phyloP scores from a whole-genome alignment of 2,888 invertebrate species.

The Marronus borbonicus region DNA sequence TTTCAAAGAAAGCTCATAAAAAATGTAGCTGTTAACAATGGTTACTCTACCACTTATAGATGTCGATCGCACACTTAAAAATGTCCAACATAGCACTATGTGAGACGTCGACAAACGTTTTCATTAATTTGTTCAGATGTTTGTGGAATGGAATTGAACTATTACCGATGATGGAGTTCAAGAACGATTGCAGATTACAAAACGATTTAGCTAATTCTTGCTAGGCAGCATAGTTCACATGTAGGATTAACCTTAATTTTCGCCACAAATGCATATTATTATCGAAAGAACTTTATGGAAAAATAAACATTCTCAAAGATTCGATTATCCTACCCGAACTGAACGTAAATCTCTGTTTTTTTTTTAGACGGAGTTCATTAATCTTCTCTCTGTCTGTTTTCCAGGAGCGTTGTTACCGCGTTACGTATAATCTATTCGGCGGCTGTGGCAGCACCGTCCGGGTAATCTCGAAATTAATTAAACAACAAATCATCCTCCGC shows the following conservation, averaged over 20 bases:
- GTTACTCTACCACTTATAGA: too few relatives aligned
- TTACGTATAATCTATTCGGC: neutral
- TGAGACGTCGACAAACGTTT: too few relatives aligned
- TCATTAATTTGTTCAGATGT: too few relatives aligned
- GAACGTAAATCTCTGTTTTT: neutral
- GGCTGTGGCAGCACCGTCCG: neutral
- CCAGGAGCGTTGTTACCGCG: neutral
- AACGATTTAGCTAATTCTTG: too few relatives aligned
- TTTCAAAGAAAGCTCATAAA: too few relatives aligned
- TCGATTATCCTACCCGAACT: neutral
- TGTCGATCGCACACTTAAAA: too few relatives aligned
- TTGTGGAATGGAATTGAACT: too few relatives aligned
- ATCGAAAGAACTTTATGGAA: constrained; percentile 4
- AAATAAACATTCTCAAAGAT: neutral
- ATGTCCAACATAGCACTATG: too few relatives aligned
- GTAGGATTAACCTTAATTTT: neutral
- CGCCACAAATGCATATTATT: neutral
- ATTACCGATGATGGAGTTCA: too few relatives aligned
- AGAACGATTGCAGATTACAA: too few relatives aligned
- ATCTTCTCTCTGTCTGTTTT: constrained; percentile 5
- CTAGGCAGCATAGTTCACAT: too few relatives aligned
- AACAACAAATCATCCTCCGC: constrained; percentile 10
- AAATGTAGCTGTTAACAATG: too few relatives aligned
- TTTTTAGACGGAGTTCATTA: neutral
- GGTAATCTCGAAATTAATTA: constrained; percentile 10